Percentiles rank a stretch among this genome's conserved stretches.
Evolutionary conservation across 1,140 invertebrate genomes (phyloP).

Genomic region (Daktulosphaira vitifoliae): DNA sequence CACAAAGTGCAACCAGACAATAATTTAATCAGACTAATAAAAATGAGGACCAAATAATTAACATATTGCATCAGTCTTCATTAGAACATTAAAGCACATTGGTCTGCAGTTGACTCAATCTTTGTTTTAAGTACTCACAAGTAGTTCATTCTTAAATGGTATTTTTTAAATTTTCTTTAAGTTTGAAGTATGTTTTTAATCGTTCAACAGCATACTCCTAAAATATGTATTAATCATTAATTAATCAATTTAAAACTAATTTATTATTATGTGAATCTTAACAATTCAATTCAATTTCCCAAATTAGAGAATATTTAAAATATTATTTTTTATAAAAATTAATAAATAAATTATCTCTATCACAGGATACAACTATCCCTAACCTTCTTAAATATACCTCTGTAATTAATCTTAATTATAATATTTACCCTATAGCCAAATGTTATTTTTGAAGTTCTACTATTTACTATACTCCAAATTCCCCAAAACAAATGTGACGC

Average conservation of each 20-base stretch:
- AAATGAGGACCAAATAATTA: conserved; percentile 17
- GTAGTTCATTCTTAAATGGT: conserved; percentile 1
- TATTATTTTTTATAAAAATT: no score
- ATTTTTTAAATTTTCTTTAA: conserved; percentile 38
- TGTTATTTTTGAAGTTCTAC: conserved; percentile 75
- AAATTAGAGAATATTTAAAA: no score
- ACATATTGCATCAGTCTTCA: conserved; percentile 25
- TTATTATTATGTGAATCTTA: no score
- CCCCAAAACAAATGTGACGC: conserved; percentile 90
- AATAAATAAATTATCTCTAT: no score
- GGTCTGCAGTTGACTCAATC: conserved; percentile 1
- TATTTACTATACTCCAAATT: conserved; percentile 84
- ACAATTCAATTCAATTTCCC: no score
- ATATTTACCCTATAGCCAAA: conserved; percentile 87
- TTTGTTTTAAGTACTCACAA: conserved; percentile 12
- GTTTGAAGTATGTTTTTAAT: conserved; percentile 38
- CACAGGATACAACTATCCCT: no score
- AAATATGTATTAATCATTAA: no score
- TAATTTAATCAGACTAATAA: conserved; percentile 22
- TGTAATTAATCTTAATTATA: no score
- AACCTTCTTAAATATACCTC: no score
- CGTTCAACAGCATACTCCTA: conserved; percentile 40
- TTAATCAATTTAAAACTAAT: no score
- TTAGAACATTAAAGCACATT: conserved; percentile 23
- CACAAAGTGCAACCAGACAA: not conserved